phyloP scores from a whole-genome alignment of 1,140 invertebrate genomes.

The Brachystomella parvula region DNA sequence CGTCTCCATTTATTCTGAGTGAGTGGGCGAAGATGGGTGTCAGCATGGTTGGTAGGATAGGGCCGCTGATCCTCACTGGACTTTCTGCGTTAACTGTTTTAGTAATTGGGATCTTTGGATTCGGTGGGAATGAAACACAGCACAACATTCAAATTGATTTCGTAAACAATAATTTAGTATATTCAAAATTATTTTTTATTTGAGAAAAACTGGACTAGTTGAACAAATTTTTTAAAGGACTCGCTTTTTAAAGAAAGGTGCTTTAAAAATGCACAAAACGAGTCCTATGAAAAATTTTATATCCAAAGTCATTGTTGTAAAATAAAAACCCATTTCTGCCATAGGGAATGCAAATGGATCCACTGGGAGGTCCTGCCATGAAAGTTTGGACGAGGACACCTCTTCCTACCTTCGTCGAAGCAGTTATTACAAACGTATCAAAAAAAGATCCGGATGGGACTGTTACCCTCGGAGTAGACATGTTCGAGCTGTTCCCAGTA shows the following conservation, averaged over 20 bases:
- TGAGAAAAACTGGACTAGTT: background rate
- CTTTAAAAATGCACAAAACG: too few species aligned
- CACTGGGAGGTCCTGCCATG: background rate
- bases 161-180: background rate
- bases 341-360: conserved; percentile 3
- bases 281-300: too few species aligned
- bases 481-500: background rate
- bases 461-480: background rate
- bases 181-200: background rate
- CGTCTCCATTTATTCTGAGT: too few species aligned
- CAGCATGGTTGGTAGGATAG: too few species aligned
- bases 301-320: too few species aligned
- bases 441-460: background rate
- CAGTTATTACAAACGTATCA: background rate
- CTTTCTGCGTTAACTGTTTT: background rate
- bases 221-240: background rate
- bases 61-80: too few species aligned
- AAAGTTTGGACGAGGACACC: background rate
- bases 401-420: background rate
- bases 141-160: background rate
- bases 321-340: background rate
- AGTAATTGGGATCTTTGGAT: background rate
- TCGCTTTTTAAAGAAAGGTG: too few species aligned
- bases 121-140: background rate
- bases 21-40: too few species aligned